Conservation (phyloP, 2,113 vertebrate species). For the Catharus fuscescens region DNA sequence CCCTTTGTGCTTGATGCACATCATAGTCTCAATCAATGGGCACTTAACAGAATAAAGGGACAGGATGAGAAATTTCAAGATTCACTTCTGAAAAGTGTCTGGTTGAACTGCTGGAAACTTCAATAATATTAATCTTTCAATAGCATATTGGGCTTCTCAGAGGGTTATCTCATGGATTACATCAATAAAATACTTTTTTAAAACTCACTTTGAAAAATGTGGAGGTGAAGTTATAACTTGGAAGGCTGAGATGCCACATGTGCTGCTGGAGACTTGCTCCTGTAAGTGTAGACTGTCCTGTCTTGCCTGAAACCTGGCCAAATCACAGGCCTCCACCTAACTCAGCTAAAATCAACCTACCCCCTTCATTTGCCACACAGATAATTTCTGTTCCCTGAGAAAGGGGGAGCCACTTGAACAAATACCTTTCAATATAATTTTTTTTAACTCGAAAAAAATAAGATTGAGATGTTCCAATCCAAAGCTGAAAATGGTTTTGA, state of each 20-base stretch:
- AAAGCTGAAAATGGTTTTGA: neutral
- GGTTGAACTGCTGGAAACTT: neutral
- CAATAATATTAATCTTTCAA: neutral
- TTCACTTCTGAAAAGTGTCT: neutral
- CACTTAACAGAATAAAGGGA: neutral
- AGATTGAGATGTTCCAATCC: neutral
- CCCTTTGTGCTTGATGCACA: slow-evolving; percentile 14
- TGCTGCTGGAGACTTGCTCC: neutral
- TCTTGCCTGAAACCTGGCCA: neutral
- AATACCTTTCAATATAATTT: neutral
- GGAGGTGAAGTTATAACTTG: neutral
- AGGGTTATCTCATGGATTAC: neutral
- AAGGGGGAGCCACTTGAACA: neutral
- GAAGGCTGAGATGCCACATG: neutral
- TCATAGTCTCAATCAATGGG: neutral
- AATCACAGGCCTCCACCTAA: neutral
- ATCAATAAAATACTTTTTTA: neutral
- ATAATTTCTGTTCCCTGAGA: neutral
- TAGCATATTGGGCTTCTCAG: neutral
- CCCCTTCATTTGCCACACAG: neutral
- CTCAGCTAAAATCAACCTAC: rapidly evolving
- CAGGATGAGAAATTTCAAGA: neutral
- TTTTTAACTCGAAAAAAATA: neutral
- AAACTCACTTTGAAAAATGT: neutral
- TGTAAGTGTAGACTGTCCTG: neutral